Conservation (phyloP, 2,888 invertebrate species). For the Diaperis boleti region DNA sequence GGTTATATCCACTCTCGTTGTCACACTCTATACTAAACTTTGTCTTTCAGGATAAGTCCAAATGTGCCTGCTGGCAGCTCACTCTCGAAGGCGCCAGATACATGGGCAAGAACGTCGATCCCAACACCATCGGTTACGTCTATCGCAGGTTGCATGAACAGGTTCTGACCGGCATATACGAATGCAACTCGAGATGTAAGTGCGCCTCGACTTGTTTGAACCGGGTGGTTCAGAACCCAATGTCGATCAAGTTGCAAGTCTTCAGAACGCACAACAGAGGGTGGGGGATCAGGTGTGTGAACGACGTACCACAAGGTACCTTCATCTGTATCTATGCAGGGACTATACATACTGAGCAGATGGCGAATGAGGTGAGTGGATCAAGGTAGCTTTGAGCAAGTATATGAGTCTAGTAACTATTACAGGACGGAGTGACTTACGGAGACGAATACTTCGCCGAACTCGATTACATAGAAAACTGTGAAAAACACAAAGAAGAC, state of each 20-base stretch:
- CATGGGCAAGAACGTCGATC: constrained; percentile 63
- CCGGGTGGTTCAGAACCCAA: constrained; percentile 93
- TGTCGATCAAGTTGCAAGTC: constrained; percentile 89
- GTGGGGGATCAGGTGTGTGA: constrained; percentile 95
- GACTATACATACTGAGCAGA: constrained; percentile 89
- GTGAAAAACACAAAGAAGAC: constrained; percentile 69
- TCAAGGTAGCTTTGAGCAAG: neutral
- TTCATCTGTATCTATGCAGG: constrained; percentile 98
- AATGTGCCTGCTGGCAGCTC: constrained; percentile 92
- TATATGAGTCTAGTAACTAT: constrained; percentile 8
- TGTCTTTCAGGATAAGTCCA: constrained; percentile 77
- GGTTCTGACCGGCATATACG: constrained; percentile 92
- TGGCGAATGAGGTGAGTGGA: constrained; percentile 78
- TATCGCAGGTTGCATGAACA: constrained; percentile 87
- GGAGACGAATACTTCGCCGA: constrained; percentile 98
- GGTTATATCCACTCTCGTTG: constrained; percentile 42
- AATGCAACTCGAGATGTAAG: constrained; percentile 92
- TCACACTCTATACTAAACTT: neutral
- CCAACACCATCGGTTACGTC: constrained; percentile 80
- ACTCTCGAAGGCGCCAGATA: constrained; percentile 78
- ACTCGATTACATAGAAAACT: constrained; percentile 95
- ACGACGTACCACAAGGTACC: constrained; percentile 94
- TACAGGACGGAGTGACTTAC: constrained; percentile 82
- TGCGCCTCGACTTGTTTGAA: constrained; percentile 91
- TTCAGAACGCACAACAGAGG: constrained; percentile 95